These are phyloP conservation scores for Caenorhabditis sp. DNA, from an alignment of 2,888 invertebrate species.

Conservation along the genomic window DNA sequence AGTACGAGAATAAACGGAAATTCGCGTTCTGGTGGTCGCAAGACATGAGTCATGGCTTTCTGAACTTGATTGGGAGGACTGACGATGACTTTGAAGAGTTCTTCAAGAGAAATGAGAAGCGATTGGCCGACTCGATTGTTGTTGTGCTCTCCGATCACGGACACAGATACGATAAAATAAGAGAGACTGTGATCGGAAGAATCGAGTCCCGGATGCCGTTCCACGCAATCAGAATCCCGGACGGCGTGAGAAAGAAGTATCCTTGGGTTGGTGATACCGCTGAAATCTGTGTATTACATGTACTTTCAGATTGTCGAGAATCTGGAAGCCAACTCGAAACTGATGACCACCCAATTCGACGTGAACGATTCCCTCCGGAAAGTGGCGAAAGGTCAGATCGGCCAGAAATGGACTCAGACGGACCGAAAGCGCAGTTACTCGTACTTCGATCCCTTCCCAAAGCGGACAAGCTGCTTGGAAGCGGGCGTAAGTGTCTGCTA, in stretches of 20 bases:
- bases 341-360: constrained; percentile 80
- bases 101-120: constrained; percentile 52
- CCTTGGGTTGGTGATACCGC: constrained; percentile 59
- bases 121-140: constrained; percentile 67
- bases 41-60: constrained; percentile 70
- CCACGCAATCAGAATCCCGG: constrained; percentile 79
- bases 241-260: constrained; percentile 75
- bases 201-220: constrained; percentile 80
- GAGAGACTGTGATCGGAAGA: constrained; percentile 80
- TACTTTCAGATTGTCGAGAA: constrained; percentile 66
- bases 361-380: constrained; percentile 78
- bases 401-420: constrained; percentile 4
- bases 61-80: constrained; percentile 62
- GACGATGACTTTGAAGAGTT: constrained; percentile 65
- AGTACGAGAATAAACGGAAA: constrained; percentile 60
- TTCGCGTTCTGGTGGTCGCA: constrained; percentile 72
- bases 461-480: constrained; percentile 61
- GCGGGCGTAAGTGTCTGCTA: constrained; percentile 61
- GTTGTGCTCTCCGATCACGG: constrained; percentile 80
- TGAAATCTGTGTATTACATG: neutral
- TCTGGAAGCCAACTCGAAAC: constrained; percentile 76
- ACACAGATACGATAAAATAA: constrained; percentile 79
- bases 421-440: constrained; percentile 43
- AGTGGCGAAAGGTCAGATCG: constrained; percentile 48
- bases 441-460: constrained; percentile 60